These are phyloP conservation scores for Drosophila seguyi DNA, from an alignment of 1,140 invertebrate species.

Conservation along the genomic window DNA sequence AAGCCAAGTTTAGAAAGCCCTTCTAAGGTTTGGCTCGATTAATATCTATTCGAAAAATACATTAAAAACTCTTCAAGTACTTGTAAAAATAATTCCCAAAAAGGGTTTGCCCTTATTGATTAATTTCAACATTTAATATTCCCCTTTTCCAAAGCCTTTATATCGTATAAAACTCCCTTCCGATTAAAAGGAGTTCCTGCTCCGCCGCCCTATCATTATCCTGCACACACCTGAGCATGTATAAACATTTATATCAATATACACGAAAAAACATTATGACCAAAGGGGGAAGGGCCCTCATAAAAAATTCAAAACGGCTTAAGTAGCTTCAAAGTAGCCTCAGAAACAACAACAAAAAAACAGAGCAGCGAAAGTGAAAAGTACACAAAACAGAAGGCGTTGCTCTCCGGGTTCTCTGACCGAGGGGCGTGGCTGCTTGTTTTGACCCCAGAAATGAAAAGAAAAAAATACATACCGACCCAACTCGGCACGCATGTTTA, in stretches of 20 bases:
- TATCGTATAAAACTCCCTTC: slow-evolving; percentile 6
- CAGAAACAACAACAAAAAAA: slow-evolving; percentile 30
- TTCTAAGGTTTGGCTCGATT: not conserved
- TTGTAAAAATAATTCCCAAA: not conserved
- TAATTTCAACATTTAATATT: not conserved
- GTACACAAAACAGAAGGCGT: slow-evolving; percentile 51
- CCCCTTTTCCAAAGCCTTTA: not conserved
- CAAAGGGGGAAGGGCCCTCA: slow-evolving; percentile 56
- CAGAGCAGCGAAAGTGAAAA: slow-evolving; percentile 56
- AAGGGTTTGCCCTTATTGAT: slow-evolving; percentile 8
- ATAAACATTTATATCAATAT: slow-evolving; percentile 77
- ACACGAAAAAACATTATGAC: slow-evolving; percentile 68
- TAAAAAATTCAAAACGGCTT: slow-evolving; percentile 81
- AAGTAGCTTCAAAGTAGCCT: slow-evolving; percentile 76
- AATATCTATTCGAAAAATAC: not conserved
- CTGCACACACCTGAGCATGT: slow-evolving; percentile 28
- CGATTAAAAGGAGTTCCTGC: not conserved
- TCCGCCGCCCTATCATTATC: not conserved
- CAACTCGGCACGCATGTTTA: slow-evolving; percentile 75
- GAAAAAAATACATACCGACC: slow-evolving; percentile 10
- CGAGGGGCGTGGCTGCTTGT: slow-evolving; percentile 34
- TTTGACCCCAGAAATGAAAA: slow-evolving; percentile 32
- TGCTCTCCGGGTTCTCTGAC: not conserved
- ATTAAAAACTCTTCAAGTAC: not conserved
- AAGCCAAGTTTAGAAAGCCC: not conserved